phyloP scores from a whole-genome alignment of 2,888 invertebrate genomes.

The Pyralis farinalis region DNA sequence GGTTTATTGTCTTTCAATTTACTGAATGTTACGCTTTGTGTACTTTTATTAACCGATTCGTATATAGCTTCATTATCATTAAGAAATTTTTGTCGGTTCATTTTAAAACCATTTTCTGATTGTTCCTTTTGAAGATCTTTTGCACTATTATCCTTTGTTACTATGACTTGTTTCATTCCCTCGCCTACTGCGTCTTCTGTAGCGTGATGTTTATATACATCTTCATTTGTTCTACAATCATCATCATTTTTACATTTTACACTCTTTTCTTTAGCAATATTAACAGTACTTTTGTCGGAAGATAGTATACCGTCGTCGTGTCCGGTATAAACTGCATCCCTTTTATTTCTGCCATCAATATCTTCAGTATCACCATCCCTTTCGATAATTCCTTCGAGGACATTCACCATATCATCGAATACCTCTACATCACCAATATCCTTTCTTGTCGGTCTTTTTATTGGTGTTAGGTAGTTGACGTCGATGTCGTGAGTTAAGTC shows the following conservation, averaged over 20 bases:
- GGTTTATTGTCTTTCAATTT: no score
- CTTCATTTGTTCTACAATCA: background rate
- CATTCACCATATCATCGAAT: slow-evolving; percentile 12
- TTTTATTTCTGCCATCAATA: background rate
- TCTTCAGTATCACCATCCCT: slow-evolving; percentile 7
- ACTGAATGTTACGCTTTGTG: no score
- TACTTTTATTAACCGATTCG: no score
- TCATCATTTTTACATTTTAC: background rate
- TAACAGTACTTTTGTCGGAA: background rate
- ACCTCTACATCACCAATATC: slow-evolving; percentile 51
- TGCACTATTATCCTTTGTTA: no score
- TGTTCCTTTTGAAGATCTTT: no score
- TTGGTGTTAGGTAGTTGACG: slow-evolving; percentile 48
- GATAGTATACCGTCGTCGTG: no score
- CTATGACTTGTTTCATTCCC: no score
- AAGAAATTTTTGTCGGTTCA: no score
- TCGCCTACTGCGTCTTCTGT: no score
- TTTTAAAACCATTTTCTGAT: no score
- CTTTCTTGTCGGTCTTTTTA: slow-evolving; percentile 36
- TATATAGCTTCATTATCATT: no score
- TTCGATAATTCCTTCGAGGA: slow-evolving; percentile 12
- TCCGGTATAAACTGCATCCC: background rate
- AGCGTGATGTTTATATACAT: background rate
- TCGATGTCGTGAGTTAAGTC: slow-evolving; percentile 65
- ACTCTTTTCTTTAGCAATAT: background rate